A percentile compares a stretch with the other conserved stretches of the same genome.
Conservation (phyloP, 1,140 invertebrate species). For the silkworm (Bombyx mori) region ASM3026992v2 NC_085116.1:7221501-7222000, state of each 20-base stretch:
- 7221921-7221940: constrained; percentile 58
- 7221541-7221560: constrained; percentile 10
- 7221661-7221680: constrained; percentile 13
- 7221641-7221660: constrained; percentile 1
- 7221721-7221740: constrained; percentile 35
- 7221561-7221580: constrained; percentile 20
- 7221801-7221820: constrained; percentile 62
- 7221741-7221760: constrained; percentile 49
- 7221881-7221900: constrained; percentile 39
- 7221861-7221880: constrained; percentile 54
- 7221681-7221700: constrained; percentile 48
- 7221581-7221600: constrained; percentile 43
- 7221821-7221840: constrained; percentile 56
- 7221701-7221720: constrained; percentile 36
- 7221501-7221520: constrained; percentile 45
- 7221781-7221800: constrained; percentile 49
- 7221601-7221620: constrained; percentile 22
- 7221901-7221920: constrained; percentile 60
- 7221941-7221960: constrained; percentile 60
- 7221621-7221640: not conserved
- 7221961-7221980: constrained; percentile 62
- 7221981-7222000: constrained; percentile 65
- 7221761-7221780: constrained; percentile 55
- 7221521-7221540: constrained; percentile 25
- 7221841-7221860: constrained; percentile 47